Conservation (phyloP, 2,797 vertebrate genomes). For the Enteromius viviparus region DNA sequence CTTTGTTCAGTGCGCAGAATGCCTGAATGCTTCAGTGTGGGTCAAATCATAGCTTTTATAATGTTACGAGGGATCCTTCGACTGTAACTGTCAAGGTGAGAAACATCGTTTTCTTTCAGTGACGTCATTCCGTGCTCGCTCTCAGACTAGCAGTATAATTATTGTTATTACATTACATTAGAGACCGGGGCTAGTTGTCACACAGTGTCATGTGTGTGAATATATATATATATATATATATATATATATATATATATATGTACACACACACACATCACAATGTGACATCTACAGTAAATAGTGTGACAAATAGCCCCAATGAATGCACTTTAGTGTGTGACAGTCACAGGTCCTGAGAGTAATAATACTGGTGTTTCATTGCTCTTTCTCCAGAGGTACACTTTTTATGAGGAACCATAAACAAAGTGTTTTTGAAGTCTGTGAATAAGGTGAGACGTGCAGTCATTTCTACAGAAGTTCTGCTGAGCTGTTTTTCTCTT, state of each 20-base stretch:
- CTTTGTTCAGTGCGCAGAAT: neutral
- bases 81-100: neutral
- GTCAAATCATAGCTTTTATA: neutral
- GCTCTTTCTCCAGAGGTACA: neutral
- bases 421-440: neutral
- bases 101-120: neutral
- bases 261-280: no score
- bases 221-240: no score
- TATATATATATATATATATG: no score
- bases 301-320: neutral
- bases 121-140: neutral
- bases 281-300: neutral
- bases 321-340: neutral
- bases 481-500: neutral
- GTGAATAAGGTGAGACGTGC: neutral
- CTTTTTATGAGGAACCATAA: neutral
- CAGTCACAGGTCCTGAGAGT: neutral
- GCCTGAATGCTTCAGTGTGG: neutral
- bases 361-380: neutral
- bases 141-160: neutral
- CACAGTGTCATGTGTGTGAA: neutral
- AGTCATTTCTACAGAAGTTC: no score
- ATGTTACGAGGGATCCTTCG: neutral
- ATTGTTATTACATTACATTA: neutral
- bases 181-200: neutral